Base-by-base conservation (phyloP, 2,888 invertebrate genomes). In the Acronicta aceris region DNA sequence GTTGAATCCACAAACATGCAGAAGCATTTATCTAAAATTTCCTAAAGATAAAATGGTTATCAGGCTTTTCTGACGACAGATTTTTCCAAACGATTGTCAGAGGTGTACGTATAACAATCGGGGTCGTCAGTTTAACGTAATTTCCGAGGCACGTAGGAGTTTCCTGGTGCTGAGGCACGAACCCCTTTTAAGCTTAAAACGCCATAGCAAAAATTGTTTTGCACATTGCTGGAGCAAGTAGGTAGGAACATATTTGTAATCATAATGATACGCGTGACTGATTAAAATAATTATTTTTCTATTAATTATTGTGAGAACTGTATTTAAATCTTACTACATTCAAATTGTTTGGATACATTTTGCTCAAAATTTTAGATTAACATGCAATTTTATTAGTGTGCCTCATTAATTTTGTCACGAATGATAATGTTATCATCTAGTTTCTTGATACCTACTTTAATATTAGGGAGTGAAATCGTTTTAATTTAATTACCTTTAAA, bases 281-380 rank as follows among this genome's bases (percentile, higher is more conserved):
- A 61, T 62, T 53, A 56, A 63, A 58, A 67, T 61, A 71, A 71
- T 75, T 67, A 63, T 71, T 75, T 65, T 33, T 67, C 62, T 65
- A 65, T 77, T 68, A 78, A 59, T 48, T 51, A 65, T 74, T 74
- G 65, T 71, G 59, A 71, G 71, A 68, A 74, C 71, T 76, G 60
- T 67, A 71, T 77, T 71, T 71, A 71, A 66, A 67, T 62, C 25
- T 75, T 74, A 56, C 75, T 63, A 57, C 61, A 74, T 54, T 6
- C 17, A 61, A 73, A 73, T 67, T 50, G n/a, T 42, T 71, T 65
- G 45, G 38, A 67, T 67, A 48, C 54, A 61, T 46, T 45, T 46
- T 59, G 43, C 42, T 54, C 64, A 42, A 56, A 50, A 73, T 68
- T 71, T 53, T 49, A 16, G 50, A 60, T 17, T 45, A 53, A 59